Evolutionary conservation across 2,797 vertebrate genomes (phyloP), one percentile per base, ranked within the genome.

Genomic region (Pteropus rufus): DNA sequence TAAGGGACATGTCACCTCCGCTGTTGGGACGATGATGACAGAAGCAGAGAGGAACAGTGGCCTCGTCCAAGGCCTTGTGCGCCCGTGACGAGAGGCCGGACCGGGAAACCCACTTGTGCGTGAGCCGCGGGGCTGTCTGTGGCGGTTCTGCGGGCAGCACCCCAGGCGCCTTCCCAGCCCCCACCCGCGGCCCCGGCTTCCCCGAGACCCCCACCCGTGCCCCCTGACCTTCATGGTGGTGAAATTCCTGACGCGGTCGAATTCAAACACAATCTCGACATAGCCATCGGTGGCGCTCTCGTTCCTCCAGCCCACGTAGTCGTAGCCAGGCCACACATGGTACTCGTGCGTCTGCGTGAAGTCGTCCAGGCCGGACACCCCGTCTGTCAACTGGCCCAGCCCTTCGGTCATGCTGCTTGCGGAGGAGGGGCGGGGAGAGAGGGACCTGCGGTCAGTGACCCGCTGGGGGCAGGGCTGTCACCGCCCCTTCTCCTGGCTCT

Each of bases 211-310:
- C 44, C 44, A 46, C 10, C 44, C 44, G 44, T 12, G 44, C 10
- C 44, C 44, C 44, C 44, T 44, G 93, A 99, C 99, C 99, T 99
- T 99, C 99, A 99, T 99, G 49, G 99, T 99, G 0, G 99, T 99
- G 97, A 99, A 99, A 98, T 99, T 99, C 97, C 99, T 98, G 93
- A 98, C 99, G 77, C 99, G 99, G 98, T 99, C 99, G 0, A 99
- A 99, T 98, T 99, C 99, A 23, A 99, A 99, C 98, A 99, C 99
- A 96, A 99, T 99, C 98, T 99, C 99, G 24, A 99, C 99, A 19
- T 99, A 99, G 98, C 99, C 99, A 0, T 97, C 98, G 0, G 99
- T 82, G 4, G 99, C 99, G 77, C 99, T 99, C 96, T 99, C 99
- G 0, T 99, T 99, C 97, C 98, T 99, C 99, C 99, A 99, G 82